Evolutionary conservation across 1,140 invertebrate species (phyloP).

Genomic region (Drosophila virilis): DNA sequence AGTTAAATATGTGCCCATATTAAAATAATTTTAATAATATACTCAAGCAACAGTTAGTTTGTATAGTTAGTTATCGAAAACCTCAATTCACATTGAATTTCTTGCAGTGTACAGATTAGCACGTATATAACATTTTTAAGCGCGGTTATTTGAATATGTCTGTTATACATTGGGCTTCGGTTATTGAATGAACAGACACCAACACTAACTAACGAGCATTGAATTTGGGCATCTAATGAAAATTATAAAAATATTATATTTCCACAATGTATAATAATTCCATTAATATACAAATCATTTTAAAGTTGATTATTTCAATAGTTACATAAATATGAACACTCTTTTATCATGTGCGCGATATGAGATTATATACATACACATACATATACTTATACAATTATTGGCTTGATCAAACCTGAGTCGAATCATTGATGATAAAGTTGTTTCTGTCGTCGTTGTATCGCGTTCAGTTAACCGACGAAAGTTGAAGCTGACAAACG

Average conservation of each 20-base stretch:
- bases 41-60: too few species aligned
- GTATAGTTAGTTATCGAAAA: too few species aligned
- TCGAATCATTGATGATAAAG: conserved; percentile 47
- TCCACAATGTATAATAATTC: too few species aligned
- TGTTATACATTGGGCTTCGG: neutral
- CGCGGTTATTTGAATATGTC: neutral
- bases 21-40: too few species aligned
- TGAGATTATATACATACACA: conserved; percentile 1
- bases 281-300: too few species aligned
- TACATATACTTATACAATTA: conserved; percentile 2
- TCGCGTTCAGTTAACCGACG: conserved; percentile 68
- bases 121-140: neutral
- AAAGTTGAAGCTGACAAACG: conserved; percentile 72
- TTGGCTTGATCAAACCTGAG: conserved; percentile 17
- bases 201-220: too few species aligned
- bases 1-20: too few species aligned
- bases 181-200: too few species aligned
- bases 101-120: too few species aligned
- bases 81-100: too few species aligned
- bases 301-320: neutral
- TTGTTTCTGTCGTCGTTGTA: conserved; percentile 43
- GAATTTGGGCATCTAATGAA: too few species aligned
- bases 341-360: neutral
- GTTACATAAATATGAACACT: neutral
- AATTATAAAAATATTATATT: too few species aligned